Percentiles rank a stretch among this genome's conserved stretches.
phyloP scores from a whole-genome alignment of 2,888 invertebrate genomes.

The Phorcus lineatus region DNA sequence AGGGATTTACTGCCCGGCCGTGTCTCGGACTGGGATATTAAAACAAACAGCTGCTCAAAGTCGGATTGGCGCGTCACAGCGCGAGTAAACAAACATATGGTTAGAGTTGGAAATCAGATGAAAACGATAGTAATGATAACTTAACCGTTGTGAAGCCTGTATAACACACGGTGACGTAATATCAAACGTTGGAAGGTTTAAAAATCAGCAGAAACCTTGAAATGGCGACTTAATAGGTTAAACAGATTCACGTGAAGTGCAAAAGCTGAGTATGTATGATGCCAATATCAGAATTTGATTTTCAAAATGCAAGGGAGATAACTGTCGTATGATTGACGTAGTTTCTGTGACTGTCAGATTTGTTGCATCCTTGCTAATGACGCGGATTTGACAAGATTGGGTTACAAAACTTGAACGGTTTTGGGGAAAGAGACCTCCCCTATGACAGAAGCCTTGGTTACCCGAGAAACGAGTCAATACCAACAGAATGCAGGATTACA shows the following conservation, averaged over 20 bases:
- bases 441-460: not conserved
- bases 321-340: not conserved
- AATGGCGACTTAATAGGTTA: too few species aligned
- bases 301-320: not conserved
- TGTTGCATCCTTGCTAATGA: conserved; percentile 18
- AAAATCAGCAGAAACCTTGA: too few species aligned
- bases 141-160: not conserved
- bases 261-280: too few species aligned
- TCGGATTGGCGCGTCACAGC: not conserved
- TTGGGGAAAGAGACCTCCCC: conserved; percentile 2
- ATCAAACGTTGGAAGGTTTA: too few species aligned
- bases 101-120: not conserved
- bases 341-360: not conserved
- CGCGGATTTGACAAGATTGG: conserved; percentile 9
- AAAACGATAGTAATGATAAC: conserved; percentile 16
- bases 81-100: conserved; percentile 18
- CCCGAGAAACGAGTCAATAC: conserved; percentile 16
- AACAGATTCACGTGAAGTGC: too few species aligned
- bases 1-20: not conserved
- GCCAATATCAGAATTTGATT: too few species aligned
- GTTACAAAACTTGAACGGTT: conserved; percentile 22
- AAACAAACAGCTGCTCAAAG: conserved; percentile 18
- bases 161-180: not conserved
- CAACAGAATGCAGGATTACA: conserved; percentile 13
- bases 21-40: conserved; percentile 15